phyloP scores from a whole-genome alignment of 2,113 vertebrate species.

The Myiagra hebetior region DNA sequence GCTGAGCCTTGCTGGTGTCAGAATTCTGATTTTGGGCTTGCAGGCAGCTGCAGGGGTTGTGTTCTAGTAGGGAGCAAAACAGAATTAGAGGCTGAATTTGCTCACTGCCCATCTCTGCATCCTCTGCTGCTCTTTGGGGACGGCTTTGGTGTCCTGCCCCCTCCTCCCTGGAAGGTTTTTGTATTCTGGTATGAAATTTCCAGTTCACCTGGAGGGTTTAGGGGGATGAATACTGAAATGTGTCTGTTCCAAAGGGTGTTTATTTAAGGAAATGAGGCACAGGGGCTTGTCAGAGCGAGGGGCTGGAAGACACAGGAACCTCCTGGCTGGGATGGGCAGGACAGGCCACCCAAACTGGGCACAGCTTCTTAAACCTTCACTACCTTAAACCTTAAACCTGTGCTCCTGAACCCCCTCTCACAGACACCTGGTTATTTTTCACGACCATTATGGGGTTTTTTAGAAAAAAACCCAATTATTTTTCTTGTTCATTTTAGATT shows the following conservation, averaged over 20 bases:
- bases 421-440: neutral
- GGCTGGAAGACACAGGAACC: neutral
- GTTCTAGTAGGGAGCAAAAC: neutral
- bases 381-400: neutral
- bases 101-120: neutral
- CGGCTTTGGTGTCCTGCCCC: accelerated
- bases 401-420: neutral
- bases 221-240: neutral
- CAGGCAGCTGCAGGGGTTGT: neutral
- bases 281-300: accelerated
- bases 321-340: neutral
- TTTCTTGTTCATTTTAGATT: neutral
- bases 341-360: neutral
- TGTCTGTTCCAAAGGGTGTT: neutral
- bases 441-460: neutral
- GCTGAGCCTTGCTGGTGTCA: neutral
- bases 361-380: neutral
- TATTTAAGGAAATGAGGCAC: neutral
- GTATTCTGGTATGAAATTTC: neutral
- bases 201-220: neutral
- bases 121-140: neutral
- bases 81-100: neutral
- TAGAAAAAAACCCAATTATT: neutral
- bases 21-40: neutral
- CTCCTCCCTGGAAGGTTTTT: neutral